Conservation (phyloP, 1,140 invertebrate genomes). For the Mya arenaria region DNA sequence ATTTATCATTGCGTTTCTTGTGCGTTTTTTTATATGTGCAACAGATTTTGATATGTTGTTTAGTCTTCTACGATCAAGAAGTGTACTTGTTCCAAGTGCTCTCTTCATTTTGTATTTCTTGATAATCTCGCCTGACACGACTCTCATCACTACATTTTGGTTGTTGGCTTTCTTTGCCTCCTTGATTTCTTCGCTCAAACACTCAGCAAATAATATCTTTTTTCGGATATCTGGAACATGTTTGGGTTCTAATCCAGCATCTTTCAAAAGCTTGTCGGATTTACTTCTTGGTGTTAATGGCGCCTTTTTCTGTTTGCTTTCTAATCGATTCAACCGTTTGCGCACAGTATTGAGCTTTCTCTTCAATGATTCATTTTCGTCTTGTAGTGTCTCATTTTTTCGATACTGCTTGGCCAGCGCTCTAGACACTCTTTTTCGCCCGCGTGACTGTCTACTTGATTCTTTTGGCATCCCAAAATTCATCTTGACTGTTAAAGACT, state of each 20-base stretch:
- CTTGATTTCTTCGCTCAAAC: background rate
- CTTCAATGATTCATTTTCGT: slow-evolving; percentile 25
- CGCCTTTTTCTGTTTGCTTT: background rate
- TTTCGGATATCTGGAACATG: background rate
- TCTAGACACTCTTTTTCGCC: slow-evolving; percentile 7
- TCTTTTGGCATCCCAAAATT: background rate
- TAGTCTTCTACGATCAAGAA: background rate
- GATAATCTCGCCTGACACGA: background rate
- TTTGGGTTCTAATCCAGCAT: background rate
- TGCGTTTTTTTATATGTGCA: background rate
- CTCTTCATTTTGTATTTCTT: slow-evolving; percentile 15
- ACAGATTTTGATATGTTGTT: background rate
- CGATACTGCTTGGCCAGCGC: slow-evolving; percentile 19
- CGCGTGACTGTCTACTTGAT: background rate
- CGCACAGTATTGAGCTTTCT: slow-evolving; percentile 19
- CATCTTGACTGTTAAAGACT: background rate
- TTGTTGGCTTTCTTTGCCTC: background rate
- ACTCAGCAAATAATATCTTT: slow-evolving; percentile 14
- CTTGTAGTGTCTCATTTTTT: background rate
- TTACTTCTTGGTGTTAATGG: slow-evolving; percentile 22
- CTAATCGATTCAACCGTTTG: background rate
- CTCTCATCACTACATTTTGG: background rate
- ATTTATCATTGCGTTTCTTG: background rate
- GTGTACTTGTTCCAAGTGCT: background rate
- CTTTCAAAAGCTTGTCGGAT: background rate